Evolutionary conservation across 2,797 vertebrate species (phyloP).

Genomic region (Sarcophilus harrisii): DNA sequence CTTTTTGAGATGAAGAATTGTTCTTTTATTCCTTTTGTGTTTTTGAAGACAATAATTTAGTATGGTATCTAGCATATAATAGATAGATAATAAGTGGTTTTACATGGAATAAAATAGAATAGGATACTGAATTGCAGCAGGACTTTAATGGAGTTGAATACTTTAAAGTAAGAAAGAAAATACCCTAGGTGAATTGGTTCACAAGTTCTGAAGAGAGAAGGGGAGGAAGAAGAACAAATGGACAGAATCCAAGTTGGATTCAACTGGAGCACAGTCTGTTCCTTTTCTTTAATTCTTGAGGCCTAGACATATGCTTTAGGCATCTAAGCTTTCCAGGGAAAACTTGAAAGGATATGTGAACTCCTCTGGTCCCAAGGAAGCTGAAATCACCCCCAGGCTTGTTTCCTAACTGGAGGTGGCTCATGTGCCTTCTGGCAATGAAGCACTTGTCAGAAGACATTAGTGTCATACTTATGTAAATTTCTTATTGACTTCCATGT

Average conservation of each 20-base stretch:
- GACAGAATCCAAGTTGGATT: not conserved
- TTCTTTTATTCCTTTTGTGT: not conserved
- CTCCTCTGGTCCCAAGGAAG: not conserved
- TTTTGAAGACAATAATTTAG: not conserved
- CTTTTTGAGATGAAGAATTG: not conserved
- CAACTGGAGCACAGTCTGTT: no score
- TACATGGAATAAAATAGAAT: not conserved
- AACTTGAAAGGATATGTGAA: not conserved
- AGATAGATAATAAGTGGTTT: not conserved
- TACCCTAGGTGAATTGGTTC: no score
- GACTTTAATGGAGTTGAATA: not conserved
- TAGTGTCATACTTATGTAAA: not conserved
- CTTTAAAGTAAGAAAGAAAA: not conserved
- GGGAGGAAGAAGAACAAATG: not conserved
- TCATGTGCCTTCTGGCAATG: rapidly evolving
- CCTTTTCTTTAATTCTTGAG: not conserved
- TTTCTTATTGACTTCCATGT: not conserved
- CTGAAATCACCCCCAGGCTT: not conserved
- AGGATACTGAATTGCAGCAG: not conserved
- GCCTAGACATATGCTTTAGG: not conserved
- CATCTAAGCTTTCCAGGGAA: not conserved
- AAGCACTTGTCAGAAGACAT: not conserved
- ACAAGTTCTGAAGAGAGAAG: rapidly evolving
- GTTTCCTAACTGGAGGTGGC: not conserved
- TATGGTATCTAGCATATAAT: not conserved